These are phyloP conservation scores for Mesocricetus auratus DNA, from an alignment of 2,113 vertebrate species.

Conservation along the genomic window DNA sequence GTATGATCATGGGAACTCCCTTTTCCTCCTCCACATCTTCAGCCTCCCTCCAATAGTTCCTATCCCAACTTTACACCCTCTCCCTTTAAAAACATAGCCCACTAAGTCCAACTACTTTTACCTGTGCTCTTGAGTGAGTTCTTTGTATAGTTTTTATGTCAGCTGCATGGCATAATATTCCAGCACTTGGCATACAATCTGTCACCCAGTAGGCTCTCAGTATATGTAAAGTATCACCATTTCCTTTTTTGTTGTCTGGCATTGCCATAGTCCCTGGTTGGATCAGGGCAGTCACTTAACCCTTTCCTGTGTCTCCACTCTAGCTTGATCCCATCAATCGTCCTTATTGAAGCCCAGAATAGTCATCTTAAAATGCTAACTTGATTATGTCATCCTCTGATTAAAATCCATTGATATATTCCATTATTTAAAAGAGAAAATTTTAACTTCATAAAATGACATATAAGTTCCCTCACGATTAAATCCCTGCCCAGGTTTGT, in stretches of 20 bases:
- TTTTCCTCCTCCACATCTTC: no score
- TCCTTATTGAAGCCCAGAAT: neutral
- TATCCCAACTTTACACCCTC: neutral
- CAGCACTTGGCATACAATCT: neutral
- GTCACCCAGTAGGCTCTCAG: neutral
- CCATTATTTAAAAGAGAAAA: neutral
- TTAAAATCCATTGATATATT: conserved; percentile 16
- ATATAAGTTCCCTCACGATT: neutral
- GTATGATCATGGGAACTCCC: neutral
- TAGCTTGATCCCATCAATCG: neutral
- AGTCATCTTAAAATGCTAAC: conserved; percentile 42
- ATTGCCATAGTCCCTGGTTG: neutral
- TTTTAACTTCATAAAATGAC: neutral
- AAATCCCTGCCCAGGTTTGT: neutral
- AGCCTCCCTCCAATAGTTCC: neutral
- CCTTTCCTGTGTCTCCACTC: neutral
- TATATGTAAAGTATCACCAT: neutral
- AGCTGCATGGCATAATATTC: neutral
- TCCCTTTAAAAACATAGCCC: no score
- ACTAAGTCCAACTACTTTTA: neutral
- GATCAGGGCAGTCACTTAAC: neutral
- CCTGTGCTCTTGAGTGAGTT: neutral
- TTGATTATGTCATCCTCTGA: neutral
- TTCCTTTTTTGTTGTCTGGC: neutral
- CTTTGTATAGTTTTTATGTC: neutral